A percentile compares a stretch with the other conserved stretches of the same genome.
These are phyloP conservation scores for Sebastes flavidus DNA, from an alignment of 2,797 vertebrate genomes.

Conservation along the genomic window DNA sequence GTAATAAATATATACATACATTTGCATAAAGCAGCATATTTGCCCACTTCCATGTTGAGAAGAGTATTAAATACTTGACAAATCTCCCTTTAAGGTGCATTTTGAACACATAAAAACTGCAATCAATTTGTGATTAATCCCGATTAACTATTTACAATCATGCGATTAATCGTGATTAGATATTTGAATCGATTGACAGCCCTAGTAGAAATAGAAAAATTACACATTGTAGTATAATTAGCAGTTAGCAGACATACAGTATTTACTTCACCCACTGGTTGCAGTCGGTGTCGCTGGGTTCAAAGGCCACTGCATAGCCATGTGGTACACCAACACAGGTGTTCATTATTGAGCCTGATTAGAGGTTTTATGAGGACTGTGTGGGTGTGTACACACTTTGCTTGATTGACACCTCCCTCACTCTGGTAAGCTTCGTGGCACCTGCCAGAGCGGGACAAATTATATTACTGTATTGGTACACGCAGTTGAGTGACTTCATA, in stretches of 20 bases:
- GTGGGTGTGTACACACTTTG: not conserved
- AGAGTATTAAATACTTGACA: too few relatives aligned
- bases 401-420: not conserved
- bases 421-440: not conserved
- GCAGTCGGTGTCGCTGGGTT: not conserved
- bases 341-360: conserved; percentile 32
- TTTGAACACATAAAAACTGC: too few relatives aligned
- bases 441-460: not conserved
- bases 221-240: not conserved
- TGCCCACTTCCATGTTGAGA: too few relatives aligned
- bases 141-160: too few relatives aligned
- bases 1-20: too few relatives aligned
- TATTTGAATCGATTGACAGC: too few relatives aligned
- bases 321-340: not conserved
- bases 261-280: not conserved
- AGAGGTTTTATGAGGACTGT: not conserved
- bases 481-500: not conserved
- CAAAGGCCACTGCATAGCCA: not conserved
- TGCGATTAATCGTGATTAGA: too few relatives aligned
- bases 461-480: not conserved
- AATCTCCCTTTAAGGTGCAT: too few relatives aligned
- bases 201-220: too few relatives aligned
- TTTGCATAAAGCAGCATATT: too few relatives aligned
- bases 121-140: too few relatives aligned
- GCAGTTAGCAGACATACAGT: not conserved